These are phyloP conservation scores for Hippoglossus stenolepis DNA, from an alignment of 2,113 vertebrate species.

Conservation along the genomic window DNA sequence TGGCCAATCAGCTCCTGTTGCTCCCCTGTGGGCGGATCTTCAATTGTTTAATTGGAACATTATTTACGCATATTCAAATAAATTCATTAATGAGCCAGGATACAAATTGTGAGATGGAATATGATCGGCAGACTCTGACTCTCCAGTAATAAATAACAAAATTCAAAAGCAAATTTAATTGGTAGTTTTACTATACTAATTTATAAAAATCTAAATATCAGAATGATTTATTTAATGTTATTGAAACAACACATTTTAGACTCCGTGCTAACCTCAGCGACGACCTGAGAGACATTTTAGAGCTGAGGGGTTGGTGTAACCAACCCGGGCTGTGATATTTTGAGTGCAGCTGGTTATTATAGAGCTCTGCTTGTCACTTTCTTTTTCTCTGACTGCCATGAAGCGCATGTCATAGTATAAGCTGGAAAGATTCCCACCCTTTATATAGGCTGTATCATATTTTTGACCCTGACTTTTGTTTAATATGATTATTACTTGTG, in stretches of 20 bases:
- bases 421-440: constrained; percentile 50
- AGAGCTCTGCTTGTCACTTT: constrained; percentile 13
- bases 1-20: too few species aligned
- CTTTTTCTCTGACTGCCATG: constrained; percentile 36
- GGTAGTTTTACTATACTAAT: background rate
- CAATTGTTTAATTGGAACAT: too few species aligned
- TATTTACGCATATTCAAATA: too few species aligned
- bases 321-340: background rate
- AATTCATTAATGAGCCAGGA: too few species aligned
- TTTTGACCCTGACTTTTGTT: constrained; percentile 56
- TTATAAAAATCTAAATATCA: background rate
- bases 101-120: too few species aligned
- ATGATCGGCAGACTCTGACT: too few species aligned
- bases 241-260: constrained; percentile 1
- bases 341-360: constrained; percentile 22
- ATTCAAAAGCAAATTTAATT: too few species aligned
- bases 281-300: background rate
- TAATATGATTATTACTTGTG: constrained; percentile 64
- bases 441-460: constrained; percentile 61
- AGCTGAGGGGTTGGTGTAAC: background rate
- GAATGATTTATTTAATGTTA: background rate
- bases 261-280: background rate
- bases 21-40: too few species aligned
- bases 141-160: too few species aligned
- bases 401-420: constrained; percentile 54